Percentiles rank a stretch among this genome's conserved stretches.
phyloP scores from a whole-genome alignment of 2,113 vertebrate species.

The Hymenochirus boettgeri region DNA sequence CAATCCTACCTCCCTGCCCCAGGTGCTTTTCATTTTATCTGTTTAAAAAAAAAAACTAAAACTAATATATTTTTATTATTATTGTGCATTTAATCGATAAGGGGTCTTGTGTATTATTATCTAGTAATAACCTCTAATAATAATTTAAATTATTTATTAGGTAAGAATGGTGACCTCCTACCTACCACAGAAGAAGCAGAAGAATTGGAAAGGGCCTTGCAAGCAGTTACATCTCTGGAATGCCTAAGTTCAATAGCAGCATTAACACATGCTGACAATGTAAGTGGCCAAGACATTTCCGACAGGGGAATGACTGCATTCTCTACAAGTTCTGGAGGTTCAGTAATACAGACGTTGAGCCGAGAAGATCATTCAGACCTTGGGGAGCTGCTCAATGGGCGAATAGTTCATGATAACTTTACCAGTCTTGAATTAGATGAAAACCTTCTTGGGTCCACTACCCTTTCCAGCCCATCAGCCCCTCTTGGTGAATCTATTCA shows the following conservation, averaged over 20 bases:
- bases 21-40: too few relatives aligned
- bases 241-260: conserved; percentile 95
- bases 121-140: too few relatives aligned
- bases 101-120: too few relatives aligned
- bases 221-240: conserved; percentile 94
- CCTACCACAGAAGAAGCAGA: conserved; percentile 97
- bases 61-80: too few relatives aligned
- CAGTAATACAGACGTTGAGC: conserved; percentile 76
- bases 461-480: conserved; percentile 70
- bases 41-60: too few relatives aligned
- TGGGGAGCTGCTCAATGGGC: conserved; percentile 88
- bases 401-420: conserved; percentile 86
- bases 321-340: conserved; percentile 72
- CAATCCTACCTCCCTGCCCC: too few relatives aligned
- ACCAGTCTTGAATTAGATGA: conserved; percentile 90
- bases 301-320: conserved; percentile 86
- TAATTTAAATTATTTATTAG: conserved; percentile 65
- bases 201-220: conserved; percentile 91
- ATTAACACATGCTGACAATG: conserved; percentile 79
- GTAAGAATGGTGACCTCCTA: conserved; percentile 94
- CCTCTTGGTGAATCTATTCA: conserved; percentile 76
- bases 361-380: conserved; percentile 73
- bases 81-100: too few relatives aligned
- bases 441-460: conserved; percentile 84
- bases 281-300: conserved; percentile 71